Evolutionary conservation across 2,888 invertebrate species (phyloP), one percentile per base, ranked within the genome.

Genomic region (Dasypolia templi): DNA sequence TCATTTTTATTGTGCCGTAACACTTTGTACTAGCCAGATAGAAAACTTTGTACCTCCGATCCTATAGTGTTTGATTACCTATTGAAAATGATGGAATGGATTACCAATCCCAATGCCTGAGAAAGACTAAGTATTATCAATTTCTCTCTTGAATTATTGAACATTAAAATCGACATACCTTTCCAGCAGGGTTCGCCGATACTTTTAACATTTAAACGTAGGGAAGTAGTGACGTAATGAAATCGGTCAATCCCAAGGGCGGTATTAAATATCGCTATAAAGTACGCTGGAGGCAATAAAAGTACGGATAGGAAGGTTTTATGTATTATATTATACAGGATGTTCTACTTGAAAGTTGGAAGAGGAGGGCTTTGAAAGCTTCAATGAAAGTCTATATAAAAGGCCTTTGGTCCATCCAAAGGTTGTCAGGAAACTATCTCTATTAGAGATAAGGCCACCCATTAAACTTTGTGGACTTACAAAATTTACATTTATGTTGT

Each of bases 241-340:
- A 86, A 86, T 86, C 86, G 79, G 77, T 74, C 77, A 79, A 81
- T 83, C 86, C 78, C 81, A 65, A 62, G 84, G 75, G 81, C 46
- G 78, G 76, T 77, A 83, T 85, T 83, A 86, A 77, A 85, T 81
- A 84, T 83, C 69, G 75, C 74, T 66, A 83, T 86, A 86, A 86
- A 87, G 74, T 80, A 46, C 70, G 72, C 63, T 58, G 39, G 55
- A 19, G 44, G 73, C 79, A 70, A 85, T 86, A 85, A 85, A 87
- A 77, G 69, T 73, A 56, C 68, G 69, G 63, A 64, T 71, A 69
- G 35, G 53, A 42, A 58, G 68, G 74, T 85, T 84, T 79, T 78
- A 70, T 49, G 61, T 77, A 75, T 75, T 62, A 72, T 70, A 62
- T 71, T 29, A 46, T 61, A 62, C 64, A 56, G 66, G 32, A 71